Base-by-base conservation (phyloP, 2,113 vertebrate genomes). In the Sialia sialis region DNA sequence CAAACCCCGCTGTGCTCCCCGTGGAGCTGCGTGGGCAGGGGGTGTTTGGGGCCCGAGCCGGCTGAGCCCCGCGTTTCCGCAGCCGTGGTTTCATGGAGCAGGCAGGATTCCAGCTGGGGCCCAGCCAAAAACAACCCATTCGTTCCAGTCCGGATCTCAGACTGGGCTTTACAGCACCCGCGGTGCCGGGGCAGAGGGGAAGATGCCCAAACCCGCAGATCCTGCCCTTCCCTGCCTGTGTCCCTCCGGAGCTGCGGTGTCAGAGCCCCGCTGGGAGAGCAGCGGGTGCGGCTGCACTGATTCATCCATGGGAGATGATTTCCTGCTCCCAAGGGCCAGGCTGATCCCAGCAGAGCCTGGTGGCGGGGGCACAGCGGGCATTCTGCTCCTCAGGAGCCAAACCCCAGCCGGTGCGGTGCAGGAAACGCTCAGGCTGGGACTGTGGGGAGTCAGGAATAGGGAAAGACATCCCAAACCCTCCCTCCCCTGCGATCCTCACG, bases 91-190 rank as follows among this genome's bases (percentile, higher is more conserved):
- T 89, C 77, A 29, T 0, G 21, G 59, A 13, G 52, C 4, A 1
- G 96, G 93, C 73, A 38, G 29, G 13, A 32, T 86, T 93, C 94
- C 96, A 95, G 91, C 95, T 96, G 96, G 87, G 74, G 15, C 77
- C 41, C 19, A 0, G 92, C 95, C 96, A 96, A 96, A 95, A 95
- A 92, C 96, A 96, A 94, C 95, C 74, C 81, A 91, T 93, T 96
- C 43, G 74, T 94, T 94, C 16, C 70, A 81, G 90, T 68, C 78
- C 52, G 1, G 75, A 19, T 73, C 91, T 81, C 93, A 95, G 91
- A 36, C 60, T 29, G 92, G 95, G 81, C 87, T 95, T 56, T 74
- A 4, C 44, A 21, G 80, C 59, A 10, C 20, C 63, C 23, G 1
- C 5, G 0, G 39, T 29, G 43, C 60, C 36, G 20, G 32, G 49